Base-by-base conservation (phyloP, 2,113 vertebrate genomes). In the Zosterops hypoxanthus region DNA sequence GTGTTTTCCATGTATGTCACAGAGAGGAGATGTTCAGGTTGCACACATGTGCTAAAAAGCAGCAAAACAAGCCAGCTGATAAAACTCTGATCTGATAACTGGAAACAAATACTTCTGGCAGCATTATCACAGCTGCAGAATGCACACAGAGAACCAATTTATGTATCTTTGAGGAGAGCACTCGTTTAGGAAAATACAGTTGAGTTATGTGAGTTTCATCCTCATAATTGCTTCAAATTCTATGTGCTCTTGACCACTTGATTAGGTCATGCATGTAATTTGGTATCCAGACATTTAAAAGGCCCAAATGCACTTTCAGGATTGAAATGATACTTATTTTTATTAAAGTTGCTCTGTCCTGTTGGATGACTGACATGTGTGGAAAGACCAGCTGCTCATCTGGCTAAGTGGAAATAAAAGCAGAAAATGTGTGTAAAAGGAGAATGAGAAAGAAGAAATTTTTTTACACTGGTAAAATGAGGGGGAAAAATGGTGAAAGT, bases 391-490 rank as follows among this genome's bases (percentile, higher is more conserved):
- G 29, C 61, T 84, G 42, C 64, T 85, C 9, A 6, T 68, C 13
- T 59, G 36, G 39, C 53, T 69, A 88, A 82, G 24, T 76, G 29
- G 56, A 92, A 79, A 64, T 76, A 79, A 72, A 92, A 88, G 16
- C 36, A 59, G 44, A 33, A 50, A 71, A 59, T n/a, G 1, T 41
- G 15, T 56, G 25, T 25, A 28, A 70, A 84, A 84, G 20, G 28
- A 80, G 50, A 65, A 46, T 60, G 39, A 87, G 56, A 60, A 66
- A 56, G 21, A 84, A 47, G 16, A 65, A 65, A n/a, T 64, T 8
- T 9, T 77, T 89, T 64, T 57, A 52, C 36, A 25, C 5, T 41
- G 21, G 16, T 41, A 36, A 90, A 94, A 90, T 39, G 1, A n/a
- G 0, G 3, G 11, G 5, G 2, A 2, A 8, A 15, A 26, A 29